A percentile compares a stretch with the other conserved stretches of the same genome.
Conservation (phyloP, 2,797 vertebrate genomes). For the Urocyon cinereoargenteus region DNA sequence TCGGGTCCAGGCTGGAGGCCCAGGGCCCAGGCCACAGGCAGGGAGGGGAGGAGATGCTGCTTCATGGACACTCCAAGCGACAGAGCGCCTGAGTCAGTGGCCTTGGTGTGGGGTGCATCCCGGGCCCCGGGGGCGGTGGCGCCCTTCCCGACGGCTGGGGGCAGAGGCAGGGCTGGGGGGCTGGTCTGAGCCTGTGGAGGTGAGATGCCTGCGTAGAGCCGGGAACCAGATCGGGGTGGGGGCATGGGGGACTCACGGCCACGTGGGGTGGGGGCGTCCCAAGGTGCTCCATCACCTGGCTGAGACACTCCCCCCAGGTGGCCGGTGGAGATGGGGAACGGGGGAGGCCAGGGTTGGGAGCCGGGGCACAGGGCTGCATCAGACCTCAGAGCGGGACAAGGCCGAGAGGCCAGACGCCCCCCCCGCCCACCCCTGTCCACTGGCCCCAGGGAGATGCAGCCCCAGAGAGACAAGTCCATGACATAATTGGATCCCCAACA, state of each 20-base stretch:
- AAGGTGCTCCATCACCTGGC: accelerated
- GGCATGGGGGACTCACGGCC: accelerated
- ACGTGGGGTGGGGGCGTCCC: too few species aligned
- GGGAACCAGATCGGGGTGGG: accelerated
- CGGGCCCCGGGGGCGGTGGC: accelerated
- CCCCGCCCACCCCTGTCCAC: accelerated
- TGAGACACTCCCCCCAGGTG: background rate
- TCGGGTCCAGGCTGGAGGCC: background rate
- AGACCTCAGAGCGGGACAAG: accelerated
- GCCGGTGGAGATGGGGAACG: background rate
- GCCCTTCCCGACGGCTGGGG: accelerated
- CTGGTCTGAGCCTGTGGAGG: background rate
- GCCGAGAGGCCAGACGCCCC: accelerated
- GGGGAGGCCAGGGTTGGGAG: too few species aligned
- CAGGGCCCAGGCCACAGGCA: accelerated
- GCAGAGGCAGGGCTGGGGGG: background rate
- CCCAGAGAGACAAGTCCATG: accelerated
- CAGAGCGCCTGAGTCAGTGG: accelerated
- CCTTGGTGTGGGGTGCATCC: background rate
- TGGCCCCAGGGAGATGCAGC: accelerated
- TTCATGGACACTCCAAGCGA: too few species aligned
- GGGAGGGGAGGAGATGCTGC: too few species aligned
- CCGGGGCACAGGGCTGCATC: background rate
- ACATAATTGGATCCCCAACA: accelerated
- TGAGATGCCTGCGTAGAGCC: accelerated